These are phyloP conservation scores for Lysiphlebus fabarum DNA, from an alignment of 1,140 invertebrate species.

Conservation along the genomic window DNA sequence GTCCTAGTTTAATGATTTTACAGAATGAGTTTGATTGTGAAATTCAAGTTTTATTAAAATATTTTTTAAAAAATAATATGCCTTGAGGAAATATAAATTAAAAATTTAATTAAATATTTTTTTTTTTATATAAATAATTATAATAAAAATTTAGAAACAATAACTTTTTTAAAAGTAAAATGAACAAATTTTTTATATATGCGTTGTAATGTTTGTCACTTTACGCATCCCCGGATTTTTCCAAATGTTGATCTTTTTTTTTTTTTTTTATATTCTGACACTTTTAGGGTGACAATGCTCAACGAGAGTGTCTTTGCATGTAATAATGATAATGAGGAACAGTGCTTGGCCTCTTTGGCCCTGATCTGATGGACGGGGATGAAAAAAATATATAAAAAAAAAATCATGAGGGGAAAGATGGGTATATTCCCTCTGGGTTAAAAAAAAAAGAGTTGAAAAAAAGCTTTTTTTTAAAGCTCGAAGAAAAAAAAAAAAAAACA, in stretches of 20 bases:
- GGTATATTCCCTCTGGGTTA: not conserved
- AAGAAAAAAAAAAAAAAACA: constrained; percentile 23
- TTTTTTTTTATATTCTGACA: not conserved
- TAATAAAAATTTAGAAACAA: too few relatives aligned
- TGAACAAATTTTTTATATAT: not conserved
- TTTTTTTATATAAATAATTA: too few relatives aligned
- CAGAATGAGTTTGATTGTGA: too few relatives aligned
- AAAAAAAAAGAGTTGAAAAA: not conserved
- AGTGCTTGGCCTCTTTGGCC: constrained; percentile 23
- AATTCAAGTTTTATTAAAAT: too few relatives aligned
- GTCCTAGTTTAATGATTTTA: too few relatives aligned
- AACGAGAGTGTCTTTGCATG: constrained; percentile 33
- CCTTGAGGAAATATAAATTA: constrained; percentile 66
- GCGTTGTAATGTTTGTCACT: constrained; percentile 31
- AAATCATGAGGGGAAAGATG: constrained; percentile 4
- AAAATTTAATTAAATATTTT: constrained; percentile 42
- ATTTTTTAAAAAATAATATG: too few relatives aligned
- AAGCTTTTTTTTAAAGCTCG: not conserved
- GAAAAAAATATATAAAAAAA: constrained; percentile 4
- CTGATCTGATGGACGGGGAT: constrained; percentile 8
- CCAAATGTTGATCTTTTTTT: constrained; percentile 23
- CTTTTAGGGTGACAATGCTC: constrained; percentile 27
- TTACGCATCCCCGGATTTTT: constrained; percentile 31
- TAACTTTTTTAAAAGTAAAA: too few relatives aligned
- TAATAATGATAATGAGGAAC: constrained; percentile 42